These are phyloP conservation scores for Ladona fulva DNA, from an alignment of 1,140 invertebrate genomes.

Conservation along the genomic window DNA sequence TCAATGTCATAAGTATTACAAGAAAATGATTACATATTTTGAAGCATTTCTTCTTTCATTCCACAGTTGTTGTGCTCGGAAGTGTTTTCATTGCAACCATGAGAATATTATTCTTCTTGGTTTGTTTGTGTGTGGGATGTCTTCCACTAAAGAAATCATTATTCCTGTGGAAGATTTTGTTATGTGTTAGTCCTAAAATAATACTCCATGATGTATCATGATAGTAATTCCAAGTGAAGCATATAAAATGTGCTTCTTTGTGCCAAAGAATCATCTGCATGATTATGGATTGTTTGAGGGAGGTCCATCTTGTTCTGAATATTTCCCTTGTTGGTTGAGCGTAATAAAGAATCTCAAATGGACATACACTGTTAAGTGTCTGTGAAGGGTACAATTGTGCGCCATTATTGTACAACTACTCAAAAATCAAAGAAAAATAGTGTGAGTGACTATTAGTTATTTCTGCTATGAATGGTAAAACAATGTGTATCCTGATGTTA, in stretches of 20 bases:
- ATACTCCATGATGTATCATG: not conserved
- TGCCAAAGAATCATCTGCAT: conserved; percentile 1
- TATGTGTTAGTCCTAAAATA: not conserved
- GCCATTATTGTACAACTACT: not conserved
- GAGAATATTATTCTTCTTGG: conserved; percentile 6
- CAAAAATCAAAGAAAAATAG: not conserved
- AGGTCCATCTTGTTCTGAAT: not conserved
- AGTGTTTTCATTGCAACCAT: not conserved
- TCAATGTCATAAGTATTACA: conserved; percentile 3
- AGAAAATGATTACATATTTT: not conserved
- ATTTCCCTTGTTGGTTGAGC: not conserved
- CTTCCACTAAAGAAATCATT: not conserved
- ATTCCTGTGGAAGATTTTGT: conserved; percentile 6
- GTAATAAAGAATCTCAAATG: not conserved
- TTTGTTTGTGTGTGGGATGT: not conserved
- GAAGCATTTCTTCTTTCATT: conserved; percentile 10
- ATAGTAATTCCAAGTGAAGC: not conserved
- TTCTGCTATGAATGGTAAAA: conserved; percentile 5
- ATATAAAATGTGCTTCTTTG: not conserved
- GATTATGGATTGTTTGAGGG: not conserved
- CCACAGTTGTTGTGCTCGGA: not conserved
- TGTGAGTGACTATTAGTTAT: conserved; percentile 10
- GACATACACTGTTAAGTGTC: conserved; percentile 1
- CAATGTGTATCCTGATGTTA: conserved; percentile 1
- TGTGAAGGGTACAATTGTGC: not conserved